A percentile compares a stretch with the other conserved stretches of the same genome.
phyloP scores from a whole-genome alignment of 2,888 invertebrate genomes.

The Lypha dubia region DNA sequence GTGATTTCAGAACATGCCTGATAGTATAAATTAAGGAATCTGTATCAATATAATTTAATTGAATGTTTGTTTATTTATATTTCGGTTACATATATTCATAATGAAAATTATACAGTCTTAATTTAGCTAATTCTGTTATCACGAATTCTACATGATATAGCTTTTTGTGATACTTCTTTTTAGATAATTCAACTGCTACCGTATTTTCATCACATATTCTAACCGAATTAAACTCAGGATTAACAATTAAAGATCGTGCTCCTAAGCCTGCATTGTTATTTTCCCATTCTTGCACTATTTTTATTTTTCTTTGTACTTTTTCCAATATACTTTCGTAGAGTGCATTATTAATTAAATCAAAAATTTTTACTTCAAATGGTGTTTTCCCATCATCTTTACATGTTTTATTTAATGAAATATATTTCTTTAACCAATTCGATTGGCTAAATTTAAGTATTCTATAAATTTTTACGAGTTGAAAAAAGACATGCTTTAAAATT shows the following conservation, averaged over 20 bases:
- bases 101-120: constrained; percentile 68
- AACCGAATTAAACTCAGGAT: neutral
- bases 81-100: constrained; percentile 56
- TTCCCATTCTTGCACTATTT: constrained; percentile 31
- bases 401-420: constrained; percentile 31
- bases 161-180: neutral
- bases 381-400: neutral
- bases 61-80: constrained; percentile 15
- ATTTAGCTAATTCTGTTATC: constrained; percentile 70
- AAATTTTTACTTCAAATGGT: constrained; percentile 77
- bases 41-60: constrained; percentile 61
- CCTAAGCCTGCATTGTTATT: neutral
- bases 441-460: constrained; percentile 76
- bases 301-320: constrained; percentile 40
- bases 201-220: constrained; percentile 6
- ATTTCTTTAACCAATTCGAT: constrained; percentile 75
- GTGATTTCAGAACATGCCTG: too few relatives aligned
- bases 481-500: constrained; percentile 75
- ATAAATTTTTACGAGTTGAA: constrained; percentile 75
- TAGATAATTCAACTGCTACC: neutral
- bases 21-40: constrained; percentile 59
- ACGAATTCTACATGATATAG: constrained; percentile 39
- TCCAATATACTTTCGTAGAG: constrained; percentile 63
- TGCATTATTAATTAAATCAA: constrained; percentile 78
- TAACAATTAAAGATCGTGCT: constrained; percentile 42